Evolutionary conservation across 1,140 invertebrate species (phyloP).

Genomic region (Druon quercuslanigerum): DNA sequence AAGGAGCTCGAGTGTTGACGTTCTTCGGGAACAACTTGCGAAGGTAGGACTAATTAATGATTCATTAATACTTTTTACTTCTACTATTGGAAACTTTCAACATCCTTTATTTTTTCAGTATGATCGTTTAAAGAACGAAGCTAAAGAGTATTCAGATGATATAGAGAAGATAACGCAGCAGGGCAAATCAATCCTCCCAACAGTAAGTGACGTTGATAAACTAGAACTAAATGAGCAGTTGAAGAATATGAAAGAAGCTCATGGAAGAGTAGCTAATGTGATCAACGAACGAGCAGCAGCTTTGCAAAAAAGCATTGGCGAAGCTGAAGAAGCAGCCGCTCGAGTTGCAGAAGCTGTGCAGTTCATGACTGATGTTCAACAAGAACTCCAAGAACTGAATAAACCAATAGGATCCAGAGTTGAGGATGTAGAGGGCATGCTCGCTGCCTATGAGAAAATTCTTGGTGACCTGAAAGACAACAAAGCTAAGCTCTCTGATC

Average conservation of each 20-base stretch:
- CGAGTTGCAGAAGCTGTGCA: conserved; percentile 87
- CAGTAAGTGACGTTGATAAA: conserved; percentile 90
- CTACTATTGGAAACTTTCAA: background rate
- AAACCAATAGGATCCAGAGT: conserved; percentile 90
- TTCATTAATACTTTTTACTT: background rate
- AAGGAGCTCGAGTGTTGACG: conserved; percentile 84
- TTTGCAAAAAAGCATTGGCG: conserved; percentile 84
- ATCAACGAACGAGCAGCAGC: conserved; percentile 85
- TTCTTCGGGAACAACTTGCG: conserved; percentile 88
- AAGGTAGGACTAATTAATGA: conserved; percentile 75
- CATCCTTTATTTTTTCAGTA: conserved; percentile 75
- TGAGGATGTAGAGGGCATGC: conserved; percentile 88
- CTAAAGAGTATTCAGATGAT: conserved; percentile 81
- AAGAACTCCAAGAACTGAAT: conserved; percentile 87
- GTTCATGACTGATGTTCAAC: conserved; percentile 87
- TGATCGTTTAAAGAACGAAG: conserved; percentile 85
- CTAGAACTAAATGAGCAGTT: conserved; percentile 87
- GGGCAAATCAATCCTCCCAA: conserved; percentile 86
- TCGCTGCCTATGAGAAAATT: conserved; percentile 87
- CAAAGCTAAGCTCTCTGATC: conserved; percentile 85
- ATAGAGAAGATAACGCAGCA: conserved; percentile 86
- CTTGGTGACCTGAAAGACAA: conserved; percentile 87
- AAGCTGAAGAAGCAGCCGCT: conserved; percentile 86
- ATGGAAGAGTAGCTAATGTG: conserved; percentile 82
- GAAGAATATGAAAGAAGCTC: conserved; percentile 85